Conservation (phyloP, 2,888 invertebrate species). For the Euphydryas editha region DNA sequence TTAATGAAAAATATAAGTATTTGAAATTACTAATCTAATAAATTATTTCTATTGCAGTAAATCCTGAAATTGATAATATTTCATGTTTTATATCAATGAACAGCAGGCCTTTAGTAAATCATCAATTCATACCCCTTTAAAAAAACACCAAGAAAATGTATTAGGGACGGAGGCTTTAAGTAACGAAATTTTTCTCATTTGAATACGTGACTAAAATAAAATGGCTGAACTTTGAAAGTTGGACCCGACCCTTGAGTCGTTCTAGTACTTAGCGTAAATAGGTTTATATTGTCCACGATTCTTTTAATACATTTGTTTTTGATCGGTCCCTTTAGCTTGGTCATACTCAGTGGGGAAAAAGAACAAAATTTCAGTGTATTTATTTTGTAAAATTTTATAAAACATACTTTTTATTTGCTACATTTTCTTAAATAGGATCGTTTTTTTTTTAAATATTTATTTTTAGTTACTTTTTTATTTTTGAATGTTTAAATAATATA, state of each 20-base stretch:
- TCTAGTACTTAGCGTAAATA: slow-evolving; percentile 26
- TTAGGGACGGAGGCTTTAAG: slow-evolving; percentile 31
- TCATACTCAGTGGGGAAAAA: neutral
- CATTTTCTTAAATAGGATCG: neutral
- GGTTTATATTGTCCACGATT: slow-evolving; percentile 25
- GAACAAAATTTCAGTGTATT: neutral
- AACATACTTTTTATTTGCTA: neutral
- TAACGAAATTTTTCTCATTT: slow-evolving; percentile 43
- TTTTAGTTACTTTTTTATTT: no score
- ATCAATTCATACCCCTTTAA: slow-evolving; percentile 39
- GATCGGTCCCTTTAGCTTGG: neutral
- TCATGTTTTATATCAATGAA: slow-evolving; percentile 14
- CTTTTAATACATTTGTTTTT: slow-evolving; percentile 12
- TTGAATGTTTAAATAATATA: no score
- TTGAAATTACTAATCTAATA: no score
- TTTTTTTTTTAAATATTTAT: no score
- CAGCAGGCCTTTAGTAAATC: slow-evolving; percentile 30
- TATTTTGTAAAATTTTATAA: neutral
- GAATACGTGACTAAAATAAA: slow-evolving; percentile 43
- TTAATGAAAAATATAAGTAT: no score
- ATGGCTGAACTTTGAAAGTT: slow-evolving; percentile 32
- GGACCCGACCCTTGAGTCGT: slow-evolving; percentile 22
- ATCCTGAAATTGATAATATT: neutral
- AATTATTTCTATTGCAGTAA: no score
- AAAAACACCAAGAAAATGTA: slow-evolving; percentile 38